Evolutionary conservation across 2,888 invertebrate species (phyloP).

Genomic region (Temnothorax rugatulus): DNA sequence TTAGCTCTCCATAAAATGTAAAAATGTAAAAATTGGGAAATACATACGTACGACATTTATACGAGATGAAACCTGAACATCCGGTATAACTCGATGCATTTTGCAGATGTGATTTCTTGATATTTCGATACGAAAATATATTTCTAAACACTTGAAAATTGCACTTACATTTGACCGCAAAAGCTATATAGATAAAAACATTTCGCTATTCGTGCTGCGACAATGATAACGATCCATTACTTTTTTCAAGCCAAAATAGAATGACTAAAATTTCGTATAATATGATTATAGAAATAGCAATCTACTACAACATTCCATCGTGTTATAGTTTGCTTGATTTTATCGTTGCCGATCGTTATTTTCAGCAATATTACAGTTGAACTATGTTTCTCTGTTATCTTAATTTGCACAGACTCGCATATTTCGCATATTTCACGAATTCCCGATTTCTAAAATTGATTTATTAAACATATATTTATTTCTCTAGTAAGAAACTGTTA

Average conservation of each 20-base stretch:
- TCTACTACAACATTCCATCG: not conserved
- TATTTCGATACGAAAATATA: constrained; percentile 26
- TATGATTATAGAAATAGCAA: not conserved
- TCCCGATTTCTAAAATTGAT: not conserved
- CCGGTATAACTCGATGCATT: constrained; percentile 14
- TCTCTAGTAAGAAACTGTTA: not conserved
- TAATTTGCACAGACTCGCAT: constrained; percentile 9
- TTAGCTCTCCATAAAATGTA: constrained; percentile 9
- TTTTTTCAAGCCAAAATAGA: not conserved
- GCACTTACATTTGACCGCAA: constrained; percentile 1
- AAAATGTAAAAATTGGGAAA: not conserved
- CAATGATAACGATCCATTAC: not conserved
- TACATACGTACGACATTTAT: constrained; percentile 18
- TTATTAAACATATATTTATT: not conserved
- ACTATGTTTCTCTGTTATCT: not conserved
- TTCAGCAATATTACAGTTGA: not conserved
- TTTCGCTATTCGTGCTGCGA: not conserved
- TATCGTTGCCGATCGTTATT: not conserved
- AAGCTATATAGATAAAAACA: constrained; percentile 21
- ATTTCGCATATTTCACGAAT: constrained; percentile 7
- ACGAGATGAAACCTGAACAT: not conserved
- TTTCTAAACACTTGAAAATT: not conserved
- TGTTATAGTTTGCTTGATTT: not conserved
- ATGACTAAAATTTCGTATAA: not conserved
- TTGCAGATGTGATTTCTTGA: constrained; percentile 19